These are phyloP conservation scores for Manis crassicaudata DNA, from an alignment of 2,797 vertebrate genomes.

Conservation along the genomic window DNA sequence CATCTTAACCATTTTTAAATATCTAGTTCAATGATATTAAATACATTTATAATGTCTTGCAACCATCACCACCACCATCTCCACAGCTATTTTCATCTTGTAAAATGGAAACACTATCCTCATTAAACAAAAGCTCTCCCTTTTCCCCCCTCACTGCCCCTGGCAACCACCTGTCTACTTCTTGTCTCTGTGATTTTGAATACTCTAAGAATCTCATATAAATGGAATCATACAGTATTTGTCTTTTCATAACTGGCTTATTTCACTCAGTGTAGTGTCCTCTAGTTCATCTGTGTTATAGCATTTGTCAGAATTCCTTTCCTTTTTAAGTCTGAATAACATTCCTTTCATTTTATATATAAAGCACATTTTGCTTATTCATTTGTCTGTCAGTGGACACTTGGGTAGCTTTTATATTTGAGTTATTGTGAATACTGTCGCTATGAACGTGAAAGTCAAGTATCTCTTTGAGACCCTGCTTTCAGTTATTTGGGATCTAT, in stretches of 20 bases:
- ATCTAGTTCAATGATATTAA: background rate
- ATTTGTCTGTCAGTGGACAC: background rate
- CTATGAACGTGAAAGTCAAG: background rate
- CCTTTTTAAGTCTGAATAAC: background rate
- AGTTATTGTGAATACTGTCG: background rate
- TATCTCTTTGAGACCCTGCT: background rate
- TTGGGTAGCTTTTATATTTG: background rate
- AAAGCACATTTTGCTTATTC: background rate
- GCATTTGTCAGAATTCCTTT: background rate
- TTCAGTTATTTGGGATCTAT: background rate
- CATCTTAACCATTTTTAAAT: background rate
- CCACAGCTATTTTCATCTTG: background rate
- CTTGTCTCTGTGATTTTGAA: background rate
- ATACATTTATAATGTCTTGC: background rate
- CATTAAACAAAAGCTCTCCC: background rate
- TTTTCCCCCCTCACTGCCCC: too few relatives aligned
- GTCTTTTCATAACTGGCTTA: background rate
- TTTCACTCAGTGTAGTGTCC: background rate
- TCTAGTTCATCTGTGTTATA: background rate
- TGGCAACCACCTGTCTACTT: background rate
- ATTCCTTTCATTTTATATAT: background rate
- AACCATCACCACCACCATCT: background rate
- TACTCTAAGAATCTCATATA: background rate
- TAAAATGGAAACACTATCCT: background rate
- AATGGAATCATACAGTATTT: background rate